Evolutionary conservation across 2,888 invertebrate species (phyloP), one percentile per base, ranked within the genome.

Genomic region (Phytoseiulus persimilis): DNA sequence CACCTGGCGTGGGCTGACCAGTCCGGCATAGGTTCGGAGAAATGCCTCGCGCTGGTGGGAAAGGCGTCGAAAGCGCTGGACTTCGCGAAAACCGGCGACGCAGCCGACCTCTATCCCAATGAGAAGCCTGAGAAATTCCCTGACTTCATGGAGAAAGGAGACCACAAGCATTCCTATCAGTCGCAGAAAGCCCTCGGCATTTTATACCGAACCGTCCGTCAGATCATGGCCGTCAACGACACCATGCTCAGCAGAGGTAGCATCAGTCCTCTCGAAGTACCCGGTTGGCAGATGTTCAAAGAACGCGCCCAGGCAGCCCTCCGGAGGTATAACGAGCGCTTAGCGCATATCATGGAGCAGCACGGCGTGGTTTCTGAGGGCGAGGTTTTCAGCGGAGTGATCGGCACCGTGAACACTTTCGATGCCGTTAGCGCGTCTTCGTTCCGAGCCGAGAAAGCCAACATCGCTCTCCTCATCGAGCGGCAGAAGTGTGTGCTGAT

Each of bases 11-110:
- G 90, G 90, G 90, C 91, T 18, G 91, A 91, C 89, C 45, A 31
- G 89, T 90, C 91, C 31, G 91, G 91, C 14, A 91, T 91, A n/a
- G 91, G 90, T 32, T 90, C 90, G 0, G 33, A 90, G n/a, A 90
- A 90, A 6, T 91, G 91, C 39, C 83, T 90, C 83, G 83, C 84
- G n/a, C 89, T 91, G 83, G 91, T 90, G 31, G 31, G 83, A 18
- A 91, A 91, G 83, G 91, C 91, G 45, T 90, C 90, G 11, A 32
- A 90, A 32, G 90, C 90, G 5, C 83, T 91, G 1, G 91, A 91
- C 90, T 91, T 91, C 89, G 91, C 91, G 3, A 91, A 91, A 65
- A 91, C 91, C 32, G 91, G 91, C 6, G 90, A 83, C 9, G 90
- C 90, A 33, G 89, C 90, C 18, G 83, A 90, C 65, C 83, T 91